Base-by-base conservation (phyloP, 2,113 vertebrate species). In the Nothoprocta perdicaria region DNA sequence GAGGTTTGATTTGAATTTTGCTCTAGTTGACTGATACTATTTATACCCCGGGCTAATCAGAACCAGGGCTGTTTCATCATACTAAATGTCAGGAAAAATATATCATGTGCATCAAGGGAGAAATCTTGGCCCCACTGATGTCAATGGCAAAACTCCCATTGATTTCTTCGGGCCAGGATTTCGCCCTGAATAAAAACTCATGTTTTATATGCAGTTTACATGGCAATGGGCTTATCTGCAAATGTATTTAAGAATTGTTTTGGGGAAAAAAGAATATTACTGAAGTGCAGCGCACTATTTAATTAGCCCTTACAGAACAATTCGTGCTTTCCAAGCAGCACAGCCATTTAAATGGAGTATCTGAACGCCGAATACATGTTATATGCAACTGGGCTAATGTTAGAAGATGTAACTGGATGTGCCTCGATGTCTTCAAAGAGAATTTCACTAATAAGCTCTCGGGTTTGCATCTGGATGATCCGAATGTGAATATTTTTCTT, bases 21-120 rank as follows among this genome's bases (percentile, higher is more conserved):
- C 90, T 96, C 61, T 27, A 89, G 61, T 91, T 89, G 92, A 95
- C 84, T 95, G 94, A 96, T 96, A 93, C 94, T 95, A 96, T 96
- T 96, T 96, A 96, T 96, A 95, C 73, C 12, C 79, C 10, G 46
- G 92, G 67, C 76, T 96, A 96, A 96, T 96, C 95, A 96, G 89
- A 96, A 95, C 91, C 95, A 96, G 96, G 87, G 66, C 79, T 92
- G 84, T 95, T 96, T 96, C 95, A 96, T 96, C 95, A 92, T 94
- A 72, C 89, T 91, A 88, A 96, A 96, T 96, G 95, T 96, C 96
- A 96, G 94, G 96, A 91, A 95, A 94, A 96, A 96, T 96, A 96
- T 95, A 94, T 96, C 95, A 96, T 95, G 72, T 81, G 87, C 92
- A 96, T 95, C 96, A 94, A 93, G 95, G 92, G 94, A 93, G 96